These are phyloP conservation scores for Andrena chrysosceles DNA, from an alignment of 2,888 invertebrate genomes.

Conservation along the genomic window DNA sequence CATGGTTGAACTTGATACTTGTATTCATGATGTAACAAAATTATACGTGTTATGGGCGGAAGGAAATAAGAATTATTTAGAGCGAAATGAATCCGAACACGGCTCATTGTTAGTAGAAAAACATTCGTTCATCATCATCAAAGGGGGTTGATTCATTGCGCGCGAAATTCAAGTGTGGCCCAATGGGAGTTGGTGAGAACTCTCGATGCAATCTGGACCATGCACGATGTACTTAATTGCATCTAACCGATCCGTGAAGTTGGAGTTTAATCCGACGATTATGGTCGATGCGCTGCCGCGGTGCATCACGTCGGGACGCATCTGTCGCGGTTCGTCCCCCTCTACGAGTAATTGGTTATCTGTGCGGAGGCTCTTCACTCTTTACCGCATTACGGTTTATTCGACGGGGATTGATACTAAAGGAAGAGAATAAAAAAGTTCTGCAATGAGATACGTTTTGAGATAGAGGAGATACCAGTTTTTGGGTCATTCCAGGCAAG, in stretches of 20 bases:
- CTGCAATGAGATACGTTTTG: not conserved
- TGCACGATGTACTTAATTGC: constrained; percentile 71
- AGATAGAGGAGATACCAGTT: not conserved
- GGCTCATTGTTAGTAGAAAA: not conserved
- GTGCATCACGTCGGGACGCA: constrained; percentile 79
- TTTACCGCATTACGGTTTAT: constrained; percentile 79
- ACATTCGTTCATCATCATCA: constrained; percentile 9
- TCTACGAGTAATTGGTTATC: constrained; percentile 84
- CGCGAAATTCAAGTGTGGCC: constrained; percentile 61
- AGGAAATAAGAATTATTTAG: not conserved
- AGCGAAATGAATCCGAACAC: not conserved
- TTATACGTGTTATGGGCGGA: not conserved
- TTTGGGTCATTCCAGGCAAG: not conserved
- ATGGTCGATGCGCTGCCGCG: constrained; percentile 72
- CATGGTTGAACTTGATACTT: no score
- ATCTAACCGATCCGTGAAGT: constrained; percentile 74
- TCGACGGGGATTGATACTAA: constrained; percentile 66
- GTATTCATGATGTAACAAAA: no score
- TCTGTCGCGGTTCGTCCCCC: constrained; percentile 79
- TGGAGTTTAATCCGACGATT: constrained; percentile 79
- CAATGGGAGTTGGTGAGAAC: constrained; percentile 61
- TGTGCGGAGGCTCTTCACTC: constrained; percentile 84
- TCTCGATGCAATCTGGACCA: constrained; percentile 52
- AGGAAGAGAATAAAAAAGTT: constrained; percentile 21
- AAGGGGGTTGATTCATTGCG: constrained; percentile 43